A percentile compares a stretch with the other conserved stretches of the same genome.
Evolutionary conservation across 30 jellyfish, hydroid and myxozoan genomes (phyloP).

Genomic region (Sanderia malayensis): DNA sequence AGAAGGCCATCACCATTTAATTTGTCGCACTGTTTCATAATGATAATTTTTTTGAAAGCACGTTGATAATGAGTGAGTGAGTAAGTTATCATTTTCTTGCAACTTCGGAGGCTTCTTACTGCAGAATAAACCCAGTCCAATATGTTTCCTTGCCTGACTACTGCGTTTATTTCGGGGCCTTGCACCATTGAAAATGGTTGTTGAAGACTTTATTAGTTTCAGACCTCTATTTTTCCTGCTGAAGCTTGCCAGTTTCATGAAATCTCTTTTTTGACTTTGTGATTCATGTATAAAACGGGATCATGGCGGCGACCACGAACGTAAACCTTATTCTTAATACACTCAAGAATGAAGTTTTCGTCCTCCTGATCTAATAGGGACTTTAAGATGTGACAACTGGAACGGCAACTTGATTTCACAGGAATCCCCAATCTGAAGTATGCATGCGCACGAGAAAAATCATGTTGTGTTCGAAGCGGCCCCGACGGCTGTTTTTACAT

Average conservation of each 20-base stretch:
- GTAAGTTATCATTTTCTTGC: not conserved
- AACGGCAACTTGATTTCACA: too few relatives aligned
- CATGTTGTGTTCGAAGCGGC: too few relatives aligned
- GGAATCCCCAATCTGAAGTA: too few relatives aligned
- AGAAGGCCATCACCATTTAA: not conserved
- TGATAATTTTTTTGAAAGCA: not conserved
- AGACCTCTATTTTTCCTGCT: not conserved
- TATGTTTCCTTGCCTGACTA: not conserved
- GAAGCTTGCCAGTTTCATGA: not conserved
- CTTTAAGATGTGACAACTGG: too few relatives aligned
- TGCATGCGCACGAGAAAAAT: too few relatives aligned
- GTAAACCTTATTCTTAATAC: not conserved
- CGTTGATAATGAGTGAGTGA: not conserved
- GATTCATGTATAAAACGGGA: not conserved
- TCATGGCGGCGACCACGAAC: not conserved
- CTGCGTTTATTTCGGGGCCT: not conserved
- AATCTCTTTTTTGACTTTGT: slow-evolving; percentile 2
- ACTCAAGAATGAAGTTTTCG: not conserved
- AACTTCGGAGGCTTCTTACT: not conserved
- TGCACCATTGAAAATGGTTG: not conserved
- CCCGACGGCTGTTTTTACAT: too few relatives aligned
- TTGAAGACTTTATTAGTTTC: not conserved
- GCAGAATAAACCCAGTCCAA: not conserved
- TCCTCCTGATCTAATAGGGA: not conserved
- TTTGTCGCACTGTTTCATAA: not conserved